These are phyloP conservation scores for Rhorus exstirpatorius DNA, from an alignment of 2,888 invertebrate species.

Conservation along the genomic window DNA sequence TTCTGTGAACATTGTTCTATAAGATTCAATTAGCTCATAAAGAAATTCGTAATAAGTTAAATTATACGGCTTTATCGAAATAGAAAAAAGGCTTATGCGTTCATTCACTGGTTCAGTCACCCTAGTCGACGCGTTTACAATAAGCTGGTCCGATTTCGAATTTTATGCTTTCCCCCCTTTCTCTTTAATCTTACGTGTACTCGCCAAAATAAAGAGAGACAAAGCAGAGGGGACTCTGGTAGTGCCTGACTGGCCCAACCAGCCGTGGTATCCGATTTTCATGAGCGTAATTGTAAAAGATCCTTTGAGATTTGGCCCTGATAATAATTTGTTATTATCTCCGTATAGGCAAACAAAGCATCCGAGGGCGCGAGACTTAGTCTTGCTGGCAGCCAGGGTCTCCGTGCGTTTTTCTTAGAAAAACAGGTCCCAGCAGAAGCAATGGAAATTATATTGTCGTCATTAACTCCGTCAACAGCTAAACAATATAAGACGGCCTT, in stretches of 20 bases:
- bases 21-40: too few species aligned
- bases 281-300: neutral
- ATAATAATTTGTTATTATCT: too few species aligned
- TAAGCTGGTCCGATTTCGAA: slow-evolving; percentile 1
- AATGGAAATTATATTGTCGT: slow-evolving; percentile 1
- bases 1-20: too few species aligned
- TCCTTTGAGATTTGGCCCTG: slow-evolving; percentile 52
- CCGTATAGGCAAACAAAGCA: too few species aligned
- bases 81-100: too few species aligned
- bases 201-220: slow-evolving; percentile 46
- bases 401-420: slow-evolving; percentile 69
- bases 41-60: too few species aligned
- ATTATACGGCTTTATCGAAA: too few species aligned
- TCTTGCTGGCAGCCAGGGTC: slow-evolving; percentile 69
- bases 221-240: too few species aligned
- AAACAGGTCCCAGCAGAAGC: slow-evolving; percentile 60
- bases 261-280: too few species aligned
- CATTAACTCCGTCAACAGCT: slow-evolving; percentile 7
- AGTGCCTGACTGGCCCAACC: too few species aligned
- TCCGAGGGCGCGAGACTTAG: slow-evolving; percentile 57
- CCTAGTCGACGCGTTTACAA: slow-evolving; percentile 15
- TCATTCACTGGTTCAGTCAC: too few species aligned
- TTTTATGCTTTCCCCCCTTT: slow-evolving; percentile 63
- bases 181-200: slow-evolving; percentile 34
- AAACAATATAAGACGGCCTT: slow-evolving; percentile 18